A percentile compares a stretch with the other conserved stretches of the same genome.
Evolutionary conservation across 2,888 invertebrate species (phyloP).

Genomic region (Leucoptera coffeella): DNA sequence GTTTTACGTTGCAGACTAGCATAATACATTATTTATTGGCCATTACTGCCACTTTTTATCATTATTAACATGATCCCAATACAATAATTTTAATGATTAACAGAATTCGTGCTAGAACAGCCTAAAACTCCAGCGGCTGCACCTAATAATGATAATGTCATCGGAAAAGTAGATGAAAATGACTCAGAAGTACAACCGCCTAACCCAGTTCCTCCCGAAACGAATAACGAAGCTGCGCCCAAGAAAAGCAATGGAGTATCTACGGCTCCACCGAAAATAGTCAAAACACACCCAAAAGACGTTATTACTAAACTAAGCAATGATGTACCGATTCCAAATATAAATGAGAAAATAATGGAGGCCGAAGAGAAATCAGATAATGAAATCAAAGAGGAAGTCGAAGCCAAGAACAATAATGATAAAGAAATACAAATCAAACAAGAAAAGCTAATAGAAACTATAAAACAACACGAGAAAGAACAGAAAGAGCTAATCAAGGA

Average conservation of each 20-base stretch:
- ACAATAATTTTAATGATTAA: too few relatives aligned
- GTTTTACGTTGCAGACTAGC: too few relatives aligned
- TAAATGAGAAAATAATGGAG: constrained; percentile 5
- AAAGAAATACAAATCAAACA: constrained; percentile 10
- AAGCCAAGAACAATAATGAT: constrained; percentile 12
- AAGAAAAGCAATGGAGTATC: constrained; percentile 11
- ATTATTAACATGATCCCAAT: too few relatives aligned
- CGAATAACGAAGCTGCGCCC: constrained; percentile 15
- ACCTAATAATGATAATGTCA: too few relatives aligned
- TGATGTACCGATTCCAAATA: constrained; percentile 3
- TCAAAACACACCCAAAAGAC: constrained; percentile 22
- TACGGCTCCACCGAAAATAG: constrained; percentile 5
- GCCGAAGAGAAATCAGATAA: constrained; percentile 4
- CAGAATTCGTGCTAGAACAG: too few relatives aligned
- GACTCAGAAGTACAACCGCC: constrained; percentile 41
- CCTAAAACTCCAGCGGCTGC: too few relatives aligned
- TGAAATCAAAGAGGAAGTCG: constrained; percentile 16
- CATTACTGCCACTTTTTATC: too few relatives aligned
- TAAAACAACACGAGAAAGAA: constrained; percentile 63
- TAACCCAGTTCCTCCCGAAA: constrained; percentile 38
- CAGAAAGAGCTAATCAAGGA: constrained; percentile 62
- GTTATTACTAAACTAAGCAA: constrained; percentile 17
- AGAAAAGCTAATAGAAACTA: constrained; percentile 48
- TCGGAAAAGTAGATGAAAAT: too few relatives aligned
- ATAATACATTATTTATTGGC: too few relatives aligned